Conservation (phyloP, 2,113 vertebrate genomes). For the Hypanus sabinus region DNA sequence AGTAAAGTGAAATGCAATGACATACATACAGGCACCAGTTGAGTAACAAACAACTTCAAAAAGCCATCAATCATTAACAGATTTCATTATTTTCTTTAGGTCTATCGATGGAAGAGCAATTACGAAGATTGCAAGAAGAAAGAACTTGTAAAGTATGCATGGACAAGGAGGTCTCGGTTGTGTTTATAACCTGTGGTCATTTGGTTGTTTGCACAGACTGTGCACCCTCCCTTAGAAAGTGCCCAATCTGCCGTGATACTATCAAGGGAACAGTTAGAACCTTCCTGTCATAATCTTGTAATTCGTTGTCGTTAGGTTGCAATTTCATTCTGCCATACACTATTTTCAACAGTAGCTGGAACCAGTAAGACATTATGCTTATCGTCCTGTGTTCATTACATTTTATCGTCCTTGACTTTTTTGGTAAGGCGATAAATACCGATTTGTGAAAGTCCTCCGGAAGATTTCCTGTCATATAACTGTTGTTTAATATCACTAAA, state of each 20-base stretch:
- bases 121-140: constrained; percentile 70
- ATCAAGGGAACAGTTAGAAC: constrained; percentile 74
- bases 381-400: no score
- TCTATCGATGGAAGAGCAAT: constrained; percentile 68
- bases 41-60: not conserved
- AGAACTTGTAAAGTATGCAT: constrained; percentile 78
- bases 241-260: constrained; percentile 71
- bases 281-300: constrained; percentile 58
- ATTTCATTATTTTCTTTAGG: constrained; percentile 46
- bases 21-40: not conserved
- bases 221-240: constrained; percentile 69
- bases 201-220: constrained; percentile 74
- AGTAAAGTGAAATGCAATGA: no score
- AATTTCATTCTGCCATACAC: no score
- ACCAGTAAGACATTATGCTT: no score
- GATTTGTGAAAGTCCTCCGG: no score
- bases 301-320: no score
- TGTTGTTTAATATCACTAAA: no score
- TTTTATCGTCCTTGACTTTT: no score
- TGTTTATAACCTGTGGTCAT: constrained; percentile 76
- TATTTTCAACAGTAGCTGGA: no score
- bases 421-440: no score
- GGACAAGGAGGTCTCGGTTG: constrained; percentile 74
- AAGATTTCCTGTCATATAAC: no score
- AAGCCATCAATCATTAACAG: not conserved